Conservation (phyloP, 2,113 vertebrate genomes). For the Prionailurus viverrinus region DNA sequence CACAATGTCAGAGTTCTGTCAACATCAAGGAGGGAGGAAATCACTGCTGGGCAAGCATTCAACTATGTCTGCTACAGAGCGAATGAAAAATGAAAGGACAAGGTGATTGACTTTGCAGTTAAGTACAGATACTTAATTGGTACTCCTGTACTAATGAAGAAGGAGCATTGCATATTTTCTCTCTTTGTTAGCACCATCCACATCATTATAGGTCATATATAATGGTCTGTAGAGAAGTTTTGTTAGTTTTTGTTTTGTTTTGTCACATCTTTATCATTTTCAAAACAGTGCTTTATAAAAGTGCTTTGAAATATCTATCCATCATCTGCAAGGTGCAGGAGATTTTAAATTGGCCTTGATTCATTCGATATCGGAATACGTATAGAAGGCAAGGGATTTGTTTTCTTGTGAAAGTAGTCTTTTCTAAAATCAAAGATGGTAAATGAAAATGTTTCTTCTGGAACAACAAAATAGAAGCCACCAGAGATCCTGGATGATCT, state of each 20-base stretch:
- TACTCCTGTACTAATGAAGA: not conserved
- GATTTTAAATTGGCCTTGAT: not conserved
- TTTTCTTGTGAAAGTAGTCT: not conserved
- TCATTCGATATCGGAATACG: not conserved
- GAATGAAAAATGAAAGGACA: not conserved
- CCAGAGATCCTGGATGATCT: not conserved
- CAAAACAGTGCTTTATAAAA: not conserved
- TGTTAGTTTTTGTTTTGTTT: not conserved
- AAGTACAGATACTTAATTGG: not conserved
- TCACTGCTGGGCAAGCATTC: not conserved
- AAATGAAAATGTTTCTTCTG: not conserved
- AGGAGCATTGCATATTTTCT: not conserved
- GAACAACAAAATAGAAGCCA: not conserved
- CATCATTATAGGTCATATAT: not conserved
- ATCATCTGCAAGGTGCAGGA: not conserved
- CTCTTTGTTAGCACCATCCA: not conserved
- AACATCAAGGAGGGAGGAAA: not conserved
- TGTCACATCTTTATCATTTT: not conserved
- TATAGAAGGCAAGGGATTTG: not conserved
- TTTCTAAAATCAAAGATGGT: not conserved
- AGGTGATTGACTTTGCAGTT: not conserved
- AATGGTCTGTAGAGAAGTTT: not conserved
- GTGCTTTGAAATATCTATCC: not conserved
- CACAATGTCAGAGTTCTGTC: not conserved
- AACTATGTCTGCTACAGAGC: too few relatives aligned